Evolutionary conservation across 2,888 invertebrate species (phyloP).

Genomic region (Alitta virens): DNA sequence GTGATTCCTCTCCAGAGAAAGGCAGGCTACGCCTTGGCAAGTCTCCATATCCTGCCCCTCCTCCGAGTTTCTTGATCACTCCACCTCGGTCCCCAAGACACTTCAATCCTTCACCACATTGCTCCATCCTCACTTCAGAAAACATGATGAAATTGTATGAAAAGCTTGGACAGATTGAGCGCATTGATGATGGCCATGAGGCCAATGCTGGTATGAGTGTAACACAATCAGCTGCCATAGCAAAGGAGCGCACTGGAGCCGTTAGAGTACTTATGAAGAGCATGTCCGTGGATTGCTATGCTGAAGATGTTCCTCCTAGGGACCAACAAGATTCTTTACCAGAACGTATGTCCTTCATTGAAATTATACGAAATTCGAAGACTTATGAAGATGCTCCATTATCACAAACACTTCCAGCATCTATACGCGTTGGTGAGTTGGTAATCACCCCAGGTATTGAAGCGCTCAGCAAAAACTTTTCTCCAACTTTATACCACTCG

Average conservation of each 20-base stretch:
- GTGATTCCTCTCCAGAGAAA: conserved; percentile 35
- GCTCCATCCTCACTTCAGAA: conserved; percentile 7
- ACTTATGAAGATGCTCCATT: conserved; percentile 22
- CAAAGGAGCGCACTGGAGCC: conserved; percentile 13
- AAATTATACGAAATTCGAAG: neutral
- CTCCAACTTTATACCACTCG: neutral
- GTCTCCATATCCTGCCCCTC: conserved; percentile 38
- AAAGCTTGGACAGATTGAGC: conserved; percentile 28
- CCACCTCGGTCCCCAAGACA: conserved; percentile 33
- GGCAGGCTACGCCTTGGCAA: conserved; percentile 12
- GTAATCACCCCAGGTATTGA: conserved; percentile 21
- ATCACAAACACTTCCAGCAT: conserved; percentile 24
- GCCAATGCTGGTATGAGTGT: neutral
- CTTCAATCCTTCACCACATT: conserved; percentile 22
- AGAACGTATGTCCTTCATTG: neutral
- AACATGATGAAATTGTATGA: conserved; percentile 27
- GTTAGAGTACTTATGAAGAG: conserved; percentile 21
- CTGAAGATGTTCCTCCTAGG: neutral
- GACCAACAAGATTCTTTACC: neutral
- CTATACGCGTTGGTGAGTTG: conserved; percentile 18
- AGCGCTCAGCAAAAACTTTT: neutral
- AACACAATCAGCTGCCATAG: conserved; percentile 6
- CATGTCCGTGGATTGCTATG: conserved; percentile 19
- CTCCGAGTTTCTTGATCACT: conserved; percentile 48
- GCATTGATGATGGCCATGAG: neutral